A percentile compares a stretch with the other conserved stretches of the same genome.
These are phyloP conservation scores for Origma solitaria DNA, from an alignment of 2,113 vertebrate genomes.

Conservation along the genomic window DNA sequence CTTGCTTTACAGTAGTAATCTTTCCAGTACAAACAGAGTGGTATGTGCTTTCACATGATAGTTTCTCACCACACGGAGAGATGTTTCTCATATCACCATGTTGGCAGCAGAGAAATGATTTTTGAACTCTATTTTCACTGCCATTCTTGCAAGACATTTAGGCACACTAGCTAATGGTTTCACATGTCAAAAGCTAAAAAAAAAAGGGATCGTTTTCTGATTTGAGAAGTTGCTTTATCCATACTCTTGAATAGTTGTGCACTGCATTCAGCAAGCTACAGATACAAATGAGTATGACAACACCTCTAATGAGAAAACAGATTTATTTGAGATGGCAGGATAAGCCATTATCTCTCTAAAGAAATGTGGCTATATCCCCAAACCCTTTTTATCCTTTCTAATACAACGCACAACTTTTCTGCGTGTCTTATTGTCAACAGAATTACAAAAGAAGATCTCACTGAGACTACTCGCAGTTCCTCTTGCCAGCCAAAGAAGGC, in stretches of 20 bases:
- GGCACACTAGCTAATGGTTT: neutral
- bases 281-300: neutral
- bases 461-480: neutral
- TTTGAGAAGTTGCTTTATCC: neutral
- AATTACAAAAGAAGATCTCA: neutral
- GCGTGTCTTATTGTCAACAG: neutral
- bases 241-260: neutral
- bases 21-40: conserved; percentile 26
- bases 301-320: neutral
- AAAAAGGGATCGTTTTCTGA: neutral
- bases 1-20: neutral
- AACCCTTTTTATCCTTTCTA: neutral
- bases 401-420: neutral
- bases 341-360: neutral
- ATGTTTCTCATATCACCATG: neutral
- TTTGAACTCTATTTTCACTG: conserved; percentile 10
- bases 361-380: neutral
- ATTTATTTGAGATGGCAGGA: neutral
- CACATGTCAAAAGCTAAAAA: neutral
- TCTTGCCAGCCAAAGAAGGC: neutral
- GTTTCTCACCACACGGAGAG: conserved; percentile 28
- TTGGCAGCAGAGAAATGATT: conserved; percentile 27
- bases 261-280: neutral
- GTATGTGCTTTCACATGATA: conserved; percentile 15
- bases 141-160: neutral